Percentiles rank a stretch among this genome's conserved stretches.
These are phyloP conservation scores for Proteles cristata DNA, from an alignment of 2,113 vertebrate species.

Conservation along the genomic window DNA sequence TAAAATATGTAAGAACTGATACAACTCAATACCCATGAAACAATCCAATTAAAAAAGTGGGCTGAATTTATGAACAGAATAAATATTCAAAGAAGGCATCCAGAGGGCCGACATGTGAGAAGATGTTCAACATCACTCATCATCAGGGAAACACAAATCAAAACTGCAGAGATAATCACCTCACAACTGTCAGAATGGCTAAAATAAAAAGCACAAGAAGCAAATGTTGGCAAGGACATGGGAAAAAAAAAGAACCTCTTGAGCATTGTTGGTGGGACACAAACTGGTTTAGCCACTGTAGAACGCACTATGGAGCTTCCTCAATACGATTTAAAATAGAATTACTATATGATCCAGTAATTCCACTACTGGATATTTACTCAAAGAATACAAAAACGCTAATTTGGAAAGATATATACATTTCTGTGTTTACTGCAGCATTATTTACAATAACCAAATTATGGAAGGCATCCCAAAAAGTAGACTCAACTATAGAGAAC, in stretches of 20 bases:
- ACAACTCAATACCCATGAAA: background rate
- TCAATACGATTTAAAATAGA: background rate
- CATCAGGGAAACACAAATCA: background rate
- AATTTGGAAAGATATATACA: background rate
- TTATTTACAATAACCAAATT: background rate
- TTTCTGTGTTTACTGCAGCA: background rate
- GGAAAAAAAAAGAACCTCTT: background rate
- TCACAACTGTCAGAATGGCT: background rate
- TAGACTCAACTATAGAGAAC: background rate
- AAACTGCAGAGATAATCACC: background rate
- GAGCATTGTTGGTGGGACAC: background rate
- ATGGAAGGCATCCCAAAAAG: background rate
- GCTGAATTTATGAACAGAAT: background rate
- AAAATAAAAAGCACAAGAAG: background rate
- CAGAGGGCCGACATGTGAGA: background rate
- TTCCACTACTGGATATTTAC: background rate
- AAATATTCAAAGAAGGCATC: background rate
- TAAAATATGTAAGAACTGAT: background rate
- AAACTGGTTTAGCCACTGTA: background rate
- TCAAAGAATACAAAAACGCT: background rate
- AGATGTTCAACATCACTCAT: background rate
- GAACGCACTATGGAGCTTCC: background rate
- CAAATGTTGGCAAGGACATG: background rate
- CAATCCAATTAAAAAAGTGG: background rate
- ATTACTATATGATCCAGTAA: background rate